Conservation (phyloP, 2,888 invertebrate genomes). For the Eristalinus aeneus region DNA sequence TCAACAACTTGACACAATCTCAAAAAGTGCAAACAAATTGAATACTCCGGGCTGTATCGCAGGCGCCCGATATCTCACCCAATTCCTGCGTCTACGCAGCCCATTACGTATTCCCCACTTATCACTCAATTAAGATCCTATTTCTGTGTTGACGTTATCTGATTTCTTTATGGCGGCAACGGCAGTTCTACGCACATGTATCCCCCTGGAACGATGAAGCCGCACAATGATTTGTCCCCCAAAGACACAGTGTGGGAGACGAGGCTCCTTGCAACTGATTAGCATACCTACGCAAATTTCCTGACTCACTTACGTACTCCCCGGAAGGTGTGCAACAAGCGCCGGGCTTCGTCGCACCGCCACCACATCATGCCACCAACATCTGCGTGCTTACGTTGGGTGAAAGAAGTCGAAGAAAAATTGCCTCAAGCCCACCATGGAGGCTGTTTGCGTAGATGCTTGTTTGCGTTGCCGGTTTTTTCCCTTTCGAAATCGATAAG, state of each 20-base stretch:
- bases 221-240: slow-evolving; percentile 19
- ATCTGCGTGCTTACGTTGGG: not conserved
- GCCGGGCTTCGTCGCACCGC: not conserved
- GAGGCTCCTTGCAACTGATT: slow-evolving; percentile 42
- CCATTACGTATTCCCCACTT: slow-evolving; percentile 31
- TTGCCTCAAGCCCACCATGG: slow-evolving; percentile 38
- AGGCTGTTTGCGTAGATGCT: slow-evolving; percentile 33
- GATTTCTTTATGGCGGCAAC: slow-evolving; percentile 27
- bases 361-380: not conserved
- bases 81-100: slow-evolving; percentile 12
- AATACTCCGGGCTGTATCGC: not conserved
- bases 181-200: slow-evolving; percentile 6
- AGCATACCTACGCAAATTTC: slow-evolving; percentile 47
- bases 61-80: slow-evolving; percentile 12
- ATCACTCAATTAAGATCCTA: slow-evolving; percentile 52
- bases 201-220: not conserved
- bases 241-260: not conserved
- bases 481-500: slow-evolving; percentile 39
- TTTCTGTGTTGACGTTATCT: slow-evolving; percentile 32
- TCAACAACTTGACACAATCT: not conserved
- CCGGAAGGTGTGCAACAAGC: slow-evolving; percentile 32
- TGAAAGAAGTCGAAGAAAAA: slow-evolving; percentile 14
- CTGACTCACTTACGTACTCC: slow-evolving; percentile 18
- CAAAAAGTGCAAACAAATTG: not conserved
- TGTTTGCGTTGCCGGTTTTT: not conserved